Percentiles rank a stretch among this genome's conserved stretches.
phyloP scores from a whole-genome alignment of 2,888 invertebrate species.

The Caenorhabditis doughertyi region DNA sequence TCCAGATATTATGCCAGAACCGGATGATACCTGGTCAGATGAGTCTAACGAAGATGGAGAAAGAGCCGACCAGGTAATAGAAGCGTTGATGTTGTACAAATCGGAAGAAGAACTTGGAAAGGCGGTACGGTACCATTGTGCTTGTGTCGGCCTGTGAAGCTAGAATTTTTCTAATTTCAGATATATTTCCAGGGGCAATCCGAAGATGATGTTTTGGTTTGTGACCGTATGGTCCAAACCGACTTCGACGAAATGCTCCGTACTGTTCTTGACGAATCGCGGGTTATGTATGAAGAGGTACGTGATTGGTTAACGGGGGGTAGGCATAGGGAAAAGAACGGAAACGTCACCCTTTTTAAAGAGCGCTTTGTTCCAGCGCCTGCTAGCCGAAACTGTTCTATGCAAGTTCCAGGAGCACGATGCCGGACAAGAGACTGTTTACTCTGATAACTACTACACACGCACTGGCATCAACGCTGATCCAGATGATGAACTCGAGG shows the following conservation, averaged over 20 bases:
- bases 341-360: not conserved
- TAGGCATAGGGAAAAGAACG: not conserved
- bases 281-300: slow-evolving; percentile 15
- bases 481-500: slow-evolving; percentile 30
- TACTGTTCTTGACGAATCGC: not conserved
- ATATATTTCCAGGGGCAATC: slow-evolving; percentile 20
- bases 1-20: too few species aligned
- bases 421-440: slow-evolving; percentile 1
- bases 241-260: slow-evolving; percentile 18
- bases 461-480: slow-evolving; percentile 1
- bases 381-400: slow-evolving; percentile 29
- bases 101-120: not conserved
- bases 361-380: slow-evolving; percentile 22
- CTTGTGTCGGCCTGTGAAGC: not conserved
- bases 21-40: too few species aligned
- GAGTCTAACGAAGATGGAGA: too few species aligned
- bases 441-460: slow-evolving; percentile 2
- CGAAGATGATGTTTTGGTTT: slow-evolving; percentile 10
- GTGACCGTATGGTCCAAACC: slow-evolving; percentile 48
- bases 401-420: slow-evolving; percentile 25
- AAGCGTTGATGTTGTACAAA: not conserved
- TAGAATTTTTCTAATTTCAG: slow-evolving; percentile 13
- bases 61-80: slow-evolving; percentile 20
- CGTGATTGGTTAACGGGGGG: not conserved
- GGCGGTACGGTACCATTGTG: not conserved